phyloP scores from a whole-genome alignment of 2,797 vertebrate genomes.

The Lepus oiostolus region DNA sequence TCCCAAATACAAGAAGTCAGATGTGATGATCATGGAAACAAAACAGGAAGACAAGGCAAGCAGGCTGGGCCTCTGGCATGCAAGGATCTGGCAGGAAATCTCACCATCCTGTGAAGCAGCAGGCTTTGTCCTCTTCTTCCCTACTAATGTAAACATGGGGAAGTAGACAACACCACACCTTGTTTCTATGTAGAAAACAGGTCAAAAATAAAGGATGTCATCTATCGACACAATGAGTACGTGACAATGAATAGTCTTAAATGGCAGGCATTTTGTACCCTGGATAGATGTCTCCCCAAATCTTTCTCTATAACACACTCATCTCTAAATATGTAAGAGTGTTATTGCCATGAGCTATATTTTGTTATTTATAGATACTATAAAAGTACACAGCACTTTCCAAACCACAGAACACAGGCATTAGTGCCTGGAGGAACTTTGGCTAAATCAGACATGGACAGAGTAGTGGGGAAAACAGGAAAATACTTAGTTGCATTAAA shows the following conservation, averaged over 20 bases:
- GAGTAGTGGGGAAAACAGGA: constrained; percentile 55
- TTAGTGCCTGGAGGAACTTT: constrained; percentile 69
- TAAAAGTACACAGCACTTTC: constrained; percentile 80
- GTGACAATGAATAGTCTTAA: background rate
- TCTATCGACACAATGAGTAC: constrained; percentile 7
- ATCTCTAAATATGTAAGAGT: constrained; percentile 57
- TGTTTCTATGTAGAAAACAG: background rate
- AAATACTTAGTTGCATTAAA: constrained; percentile 75
- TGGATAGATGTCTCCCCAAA: background rate
- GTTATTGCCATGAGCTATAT: constrained; percentile 73
- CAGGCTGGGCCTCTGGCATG: background rate
- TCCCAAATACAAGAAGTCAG: constrained; percentile 61
- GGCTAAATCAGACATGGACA: constrained; percentile 77
- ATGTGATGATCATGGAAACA: constrained; percentile 48
- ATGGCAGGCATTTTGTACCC: background rate
- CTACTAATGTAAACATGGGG: background rate
- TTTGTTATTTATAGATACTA: constrained; percentile 81
- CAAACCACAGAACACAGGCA: constrained; percentile 74
- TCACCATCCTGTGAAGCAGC: background rate
- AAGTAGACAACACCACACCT: background rate
- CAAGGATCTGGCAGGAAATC: constrained; percentile 45
- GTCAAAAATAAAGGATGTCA: constrained; percentile 13
- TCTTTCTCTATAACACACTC: constrained; percentile 36
- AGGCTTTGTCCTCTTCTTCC: background rate
- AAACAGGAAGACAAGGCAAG: constrained; percentile 25